Conservation (phyloP, 1,140 invertebrate species). For the Yoshiicerus persimilis region DNA sequence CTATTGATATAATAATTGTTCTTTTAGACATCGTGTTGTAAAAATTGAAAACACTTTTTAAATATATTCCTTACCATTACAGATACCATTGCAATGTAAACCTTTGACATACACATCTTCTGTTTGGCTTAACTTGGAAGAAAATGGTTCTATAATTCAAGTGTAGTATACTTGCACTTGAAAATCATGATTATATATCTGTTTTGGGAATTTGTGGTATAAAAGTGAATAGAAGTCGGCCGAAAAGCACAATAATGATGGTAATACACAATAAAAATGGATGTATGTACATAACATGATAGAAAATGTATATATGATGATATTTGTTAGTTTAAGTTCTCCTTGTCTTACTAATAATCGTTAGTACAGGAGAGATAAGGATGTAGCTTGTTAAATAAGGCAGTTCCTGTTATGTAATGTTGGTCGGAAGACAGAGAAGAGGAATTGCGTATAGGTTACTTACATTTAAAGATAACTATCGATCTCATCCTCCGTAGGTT, state of each 20-base stretch:
- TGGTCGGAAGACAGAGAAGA: background rate
- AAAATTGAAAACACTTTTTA: no score
- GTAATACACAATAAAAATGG: background rate
- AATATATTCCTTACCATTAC: no score
- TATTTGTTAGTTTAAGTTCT: background rate
- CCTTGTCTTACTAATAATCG: background rate
- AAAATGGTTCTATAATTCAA: no score
- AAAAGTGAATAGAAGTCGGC: background rate
- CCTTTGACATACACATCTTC: no score
- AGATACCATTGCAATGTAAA: no score
- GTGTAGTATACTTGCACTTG: no score
- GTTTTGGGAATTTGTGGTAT: background rate
- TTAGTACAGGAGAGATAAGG: background rate
- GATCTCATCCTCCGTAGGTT: background rate
- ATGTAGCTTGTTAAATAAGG: background rate
- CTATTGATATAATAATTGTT: no score
- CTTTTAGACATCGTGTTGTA: no score
- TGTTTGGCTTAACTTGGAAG: no score
- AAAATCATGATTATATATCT: no score
- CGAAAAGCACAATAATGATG: background rate
- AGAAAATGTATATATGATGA: background rate
- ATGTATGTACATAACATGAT: background rate
- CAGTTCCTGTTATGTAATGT: background rate
- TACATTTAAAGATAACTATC: background rate
- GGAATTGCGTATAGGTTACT: background rate